Evolutionary conservation across 2,113 vertebrate species (phyloP), one percentile per base, ranked within the genome.

Genomic region (Gila orcuttii): DNA sequence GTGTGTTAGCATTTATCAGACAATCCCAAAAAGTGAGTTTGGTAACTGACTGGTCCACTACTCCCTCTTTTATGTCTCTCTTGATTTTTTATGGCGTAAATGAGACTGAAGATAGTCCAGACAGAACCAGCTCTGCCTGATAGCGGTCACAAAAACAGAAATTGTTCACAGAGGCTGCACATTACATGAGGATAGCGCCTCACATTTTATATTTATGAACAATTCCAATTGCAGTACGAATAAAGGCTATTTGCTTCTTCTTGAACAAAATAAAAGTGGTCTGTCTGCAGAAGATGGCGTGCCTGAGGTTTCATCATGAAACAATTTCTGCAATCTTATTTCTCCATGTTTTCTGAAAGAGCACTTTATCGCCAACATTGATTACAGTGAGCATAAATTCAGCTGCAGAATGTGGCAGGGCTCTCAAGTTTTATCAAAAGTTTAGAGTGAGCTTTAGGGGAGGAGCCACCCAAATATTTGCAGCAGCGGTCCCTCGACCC

Each of bases 141-240:
- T 47, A 66, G 60, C 23, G 17, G 28, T 50, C 69, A 13, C 52
- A 25, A 23, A 71, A 15, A 78, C 28, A 39, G 21, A 76, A 62
- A 55, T 11, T 71, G 60, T 12, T 42, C 47, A 45, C 85, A 73
- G 50, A 60, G 52, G 84, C 1, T 36, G 19, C 60, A 31, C 21
- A 69, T 69, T 59, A 42, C 50, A 60, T 52, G 31, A 52, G 36
- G 23, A 81, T n/a, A 82, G 57, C 3, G 21, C 21, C 8, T 73
- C n/a, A 71, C 36, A 64, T 86, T 59, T 64, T 25, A 81, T 62
- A 81, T 60, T 86, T 60, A 45, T 82, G 55, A 50, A 57, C 39
- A 39, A 59, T 57, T 71, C 50, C 77, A 62, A 84, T 64, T 39
- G 62, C 80, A 23, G 15, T 23, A 25, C 11, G 25, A 73, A 71